Base-by-base conservation (phyloP, 2,888 invertebrate genomes). In the Abscondita cerata region DNA sequence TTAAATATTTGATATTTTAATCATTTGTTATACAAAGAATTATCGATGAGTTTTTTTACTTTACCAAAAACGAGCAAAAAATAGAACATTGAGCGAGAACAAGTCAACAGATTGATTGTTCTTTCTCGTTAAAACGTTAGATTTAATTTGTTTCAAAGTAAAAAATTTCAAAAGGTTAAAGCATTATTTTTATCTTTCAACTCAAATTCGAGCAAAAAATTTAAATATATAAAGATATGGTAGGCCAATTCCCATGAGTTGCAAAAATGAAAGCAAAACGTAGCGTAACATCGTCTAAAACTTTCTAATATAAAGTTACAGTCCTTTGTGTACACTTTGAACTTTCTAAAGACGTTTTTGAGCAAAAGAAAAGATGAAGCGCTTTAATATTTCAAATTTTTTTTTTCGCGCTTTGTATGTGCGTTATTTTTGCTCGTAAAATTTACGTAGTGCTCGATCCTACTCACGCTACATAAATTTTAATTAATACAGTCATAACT, bases 401-500 rank as follows among this genome's bases (percentile, higher is more conserved):
- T n/a, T n/a, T 25, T 25, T 25, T 25, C 25, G 6, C 6, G 6
- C 25, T 25, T 25, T 25, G 4, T 25, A 25, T 25, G 25, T 25
- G 13, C 11, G 36, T 36, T 36, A 36, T 12, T 11, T 4, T 25
- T 16, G 12, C 13, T 15, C 41, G 13, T 2, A 12, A 16, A 2
- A 16, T 16, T 41, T 41, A 15, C 41, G 41, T 41, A 41, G 41
- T 41, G 41, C 13, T 6, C 12, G 16, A 41, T 15, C 41, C 41
- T 36, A 36, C 15, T 15, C 41, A 15, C 13, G 41, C 15, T 15
- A 41, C 41, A 41, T 51, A 47, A 55, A 54, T 34, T 19, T 55
- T 55, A 55, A 55, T 55, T 55, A 20, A 34, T 55, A 18, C 46
- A 55, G 34, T 34, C 46, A 46, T 55, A 52, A 58, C 78, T 75